These are phyloP conservation scores for Pseudobourletiella spinata DNA, from an alignment of 1,140 invertebrate species.

Conservation along the genomic window DNA sequence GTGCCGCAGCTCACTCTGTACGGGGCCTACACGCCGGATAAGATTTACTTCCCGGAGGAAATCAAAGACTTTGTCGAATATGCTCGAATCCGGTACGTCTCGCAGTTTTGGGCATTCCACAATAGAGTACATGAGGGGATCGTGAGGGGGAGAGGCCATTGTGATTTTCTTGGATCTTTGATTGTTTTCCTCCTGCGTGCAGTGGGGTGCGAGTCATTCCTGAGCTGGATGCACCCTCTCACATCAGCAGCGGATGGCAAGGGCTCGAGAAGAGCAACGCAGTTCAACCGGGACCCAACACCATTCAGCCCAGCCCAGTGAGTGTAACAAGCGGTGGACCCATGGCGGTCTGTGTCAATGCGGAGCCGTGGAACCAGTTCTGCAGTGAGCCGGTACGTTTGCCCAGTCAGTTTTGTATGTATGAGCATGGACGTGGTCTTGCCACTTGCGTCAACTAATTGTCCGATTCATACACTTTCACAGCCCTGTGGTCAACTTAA, in stretches of 20 bases:
- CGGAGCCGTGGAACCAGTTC: constrained; percentile 39
- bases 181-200: no score
- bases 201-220: constrained; percentile 41
- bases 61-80: constrained; percentile 39
- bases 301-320: constrained; percentile 34
- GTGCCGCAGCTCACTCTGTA: constrained; percentile 40
- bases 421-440: not conserved
- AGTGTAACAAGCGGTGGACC: constrained; percentile 35
- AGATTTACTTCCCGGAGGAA: constrained; percentile 39
- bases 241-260: constrained; percentile 41
- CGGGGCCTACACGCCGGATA: constrained; percentile 39
- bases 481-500: constrained; percentile 11
- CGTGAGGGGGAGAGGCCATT: no score
- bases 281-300: constrained; percentile 35
- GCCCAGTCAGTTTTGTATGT: not conserved
- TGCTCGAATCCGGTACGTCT: constrained; percentile 32
- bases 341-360: constrained; percentile 40
- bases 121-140: no score
- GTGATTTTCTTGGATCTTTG: no score
- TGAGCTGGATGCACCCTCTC: constrained; percentile 42
- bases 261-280: constrained; percentile 37
- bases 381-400: constrained; percentile 37
- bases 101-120: not conserved
- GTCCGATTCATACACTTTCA: not conserved
- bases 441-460: not conserved